Base-by-base conservation (phyloP, 2,888 invertebrate species). In the Esperia sulphurella region DNA sequence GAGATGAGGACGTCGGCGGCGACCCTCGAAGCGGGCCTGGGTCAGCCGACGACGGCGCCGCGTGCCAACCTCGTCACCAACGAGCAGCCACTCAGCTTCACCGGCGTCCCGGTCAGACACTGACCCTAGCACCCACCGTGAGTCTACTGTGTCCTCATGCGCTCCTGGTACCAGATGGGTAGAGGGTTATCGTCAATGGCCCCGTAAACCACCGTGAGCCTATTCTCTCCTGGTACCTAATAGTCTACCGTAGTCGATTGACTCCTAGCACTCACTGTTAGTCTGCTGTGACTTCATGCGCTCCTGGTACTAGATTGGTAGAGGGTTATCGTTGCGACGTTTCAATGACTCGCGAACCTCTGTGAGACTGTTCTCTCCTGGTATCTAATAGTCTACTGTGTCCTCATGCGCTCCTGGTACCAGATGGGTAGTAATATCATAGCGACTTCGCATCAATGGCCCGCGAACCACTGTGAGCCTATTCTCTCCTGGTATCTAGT, bases 81-180 rank as follows among this genome's bases (percentile, higher is more conserved):
- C 90, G 95, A 95, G 74, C 94, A 95, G 82, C 95, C 96, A 41
- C 92, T 94, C 80, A 93, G 94, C 84, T 92, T 94, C 80, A 93
- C 94, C 59, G 93, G 92, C 65, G 90, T 73, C 40, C 94, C 95
- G 57, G 76, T 88, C 55, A 82, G 89, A 51, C 68, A 79, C 64
- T 82, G 79, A 82, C 48, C 39, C 35, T n/a, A 35, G 35, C 35
- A 2, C 37, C 12, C 47, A 41, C 49, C 50, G 41, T 50, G 54
- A 57, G 59, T 53, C 65, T 53, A 45, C 50, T 39, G 14, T 41
- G 14, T 14, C 6, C 12, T 46, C 46, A 57, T 63, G 47, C 31
- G 30, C 40, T 7, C 47, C 43, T 47, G 38, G 47, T 47, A 38
- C 38, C 41, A 4, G 10, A 38, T 13, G 38, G 13, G 14, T 38